Evolutionary conservation across 2,797 vertebrate genomes (phyloP), one percentile per base, ranked within the genome.

Genomic region (Xenops minutus): DNA sequence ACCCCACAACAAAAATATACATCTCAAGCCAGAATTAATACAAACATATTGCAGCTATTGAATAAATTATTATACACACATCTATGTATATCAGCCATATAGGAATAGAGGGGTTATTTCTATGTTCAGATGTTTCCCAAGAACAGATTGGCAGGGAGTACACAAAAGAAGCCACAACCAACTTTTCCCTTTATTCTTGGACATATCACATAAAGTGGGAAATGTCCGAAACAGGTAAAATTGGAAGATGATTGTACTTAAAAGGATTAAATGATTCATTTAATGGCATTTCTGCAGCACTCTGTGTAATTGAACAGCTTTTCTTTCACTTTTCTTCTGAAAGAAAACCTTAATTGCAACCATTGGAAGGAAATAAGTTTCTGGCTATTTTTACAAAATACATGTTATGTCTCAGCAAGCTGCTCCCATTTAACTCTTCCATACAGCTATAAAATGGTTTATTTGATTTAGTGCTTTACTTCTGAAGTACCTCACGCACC

Each of bases 271-370:
- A 55, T 69, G 37, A 94, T 48, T 96, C 85, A 85, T 94, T 95
- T 79, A 88, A 49, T 58, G 59, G 62, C 79, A 93, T 96, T 97
- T 94, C 78, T 85, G 49, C 83, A 95, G 85, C 49, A 61, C 66
- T 93, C 77, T 94, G 11, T 95, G 73, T 89, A 96, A 96, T 54
- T 89, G 91, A 96, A 94, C 66, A 93, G 36, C 84, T 90, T 82
- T 91, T 92, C 76, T 95, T 91, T 88, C 58, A 79, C 72, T 44
- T 36, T 90, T 85, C 55, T 81, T 30, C 69, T 52, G 39, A 77
- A 80, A 88, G 72, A 44, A 51, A 85, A 74, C 43, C 58, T 87
- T 81, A 95, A 89, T 72, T 86, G 41, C 37, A 94, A 81, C 51
- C 46, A 83, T 17, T 69, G 85, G 77, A 94, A 86, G 29, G 74